Evolutionary conservation across 1,140 invertebrate species (phyloP).

Genomic region (Drosophila pallidifrons): DNA sequence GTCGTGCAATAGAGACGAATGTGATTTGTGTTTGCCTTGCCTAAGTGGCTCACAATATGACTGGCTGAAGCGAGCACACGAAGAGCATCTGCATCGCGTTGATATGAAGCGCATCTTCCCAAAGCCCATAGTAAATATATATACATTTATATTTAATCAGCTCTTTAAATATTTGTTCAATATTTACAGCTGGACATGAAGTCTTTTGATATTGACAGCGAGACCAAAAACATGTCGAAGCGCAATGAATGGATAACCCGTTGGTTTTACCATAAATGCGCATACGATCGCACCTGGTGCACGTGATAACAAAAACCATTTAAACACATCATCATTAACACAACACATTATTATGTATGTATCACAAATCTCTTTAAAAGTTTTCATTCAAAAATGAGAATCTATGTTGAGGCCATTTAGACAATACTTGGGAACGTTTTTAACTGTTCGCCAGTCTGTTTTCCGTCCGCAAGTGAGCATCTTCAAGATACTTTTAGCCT

Average conservation of each 20-base stretch:
- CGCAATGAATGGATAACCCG: slow-evolving; percentile 67
- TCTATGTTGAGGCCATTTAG: slow-evolving; percentile 2
- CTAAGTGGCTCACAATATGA: slow-evolving; percentile 87
- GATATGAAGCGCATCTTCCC: slow-evolving; percentile 93
- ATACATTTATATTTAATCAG: background rate
- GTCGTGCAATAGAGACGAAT: slow-evolving; percentile 89
- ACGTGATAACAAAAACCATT: slow-evolving; percentile 8
- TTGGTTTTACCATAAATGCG: slow-evolving; percentile 80
- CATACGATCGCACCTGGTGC: slow-evolving; percentile 73
- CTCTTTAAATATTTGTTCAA: background rate
- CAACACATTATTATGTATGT: slow-evolving; percentile 1
- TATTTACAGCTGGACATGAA: slow-evolving; percentile 45
- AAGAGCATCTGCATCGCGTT: slow-evolving; percentile 92
- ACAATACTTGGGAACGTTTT: background rate
- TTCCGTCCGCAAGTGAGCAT: background rate
- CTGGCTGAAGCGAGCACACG: slow-evolving; percentile 89
- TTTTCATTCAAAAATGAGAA: background rate
- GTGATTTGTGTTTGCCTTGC: slow-evolving; percentile 92
- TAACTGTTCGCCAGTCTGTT: background rate
- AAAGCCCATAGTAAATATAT: slow-evolving; percentile 88
- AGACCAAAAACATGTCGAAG: slow-evolving; percentile 57
- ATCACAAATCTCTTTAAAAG: background rate
- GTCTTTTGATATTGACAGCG: slow-evolving; percentile 48
- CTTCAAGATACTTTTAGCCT: background rate
- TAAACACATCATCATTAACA: background rate